Evolutionary conservation across 2,113 vertebrate genomes (phyloP).

Genomic region (Fulmarus glacialis): DNA sequence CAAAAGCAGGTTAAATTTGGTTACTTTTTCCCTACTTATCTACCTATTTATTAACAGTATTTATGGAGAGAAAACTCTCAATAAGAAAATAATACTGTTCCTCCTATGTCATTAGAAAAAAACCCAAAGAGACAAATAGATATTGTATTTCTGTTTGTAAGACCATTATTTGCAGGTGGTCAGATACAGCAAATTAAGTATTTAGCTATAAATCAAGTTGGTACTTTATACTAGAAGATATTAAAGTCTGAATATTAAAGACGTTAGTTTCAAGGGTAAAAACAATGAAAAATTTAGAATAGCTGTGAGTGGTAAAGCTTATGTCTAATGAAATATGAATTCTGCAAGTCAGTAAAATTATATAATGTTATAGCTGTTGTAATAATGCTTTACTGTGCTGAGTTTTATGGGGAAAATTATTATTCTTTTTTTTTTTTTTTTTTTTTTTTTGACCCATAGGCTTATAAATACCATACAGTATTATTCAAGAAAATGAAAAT

Average conservation of each 20-base stretch:
- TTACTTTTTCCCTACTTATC: neutral
- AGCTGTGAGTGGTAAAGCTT: neutral
- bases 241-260: neutral
- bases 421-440: no score
- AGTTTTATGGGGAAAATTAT: neutral
- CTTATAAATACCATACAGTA: neutral
- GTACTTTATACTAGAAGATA: neutral
- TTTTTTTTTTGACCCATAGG: neutral
- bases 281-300: neutral
- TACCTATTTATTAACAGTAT: neutral
- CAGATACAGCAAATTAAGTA: neutral
- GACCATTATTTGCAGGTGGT: neutral
- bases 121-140: neutral
- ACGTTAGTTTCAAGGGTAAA: neutral
- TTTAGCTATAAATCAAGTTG: neutral
- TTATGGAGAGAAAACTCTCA: neutral
- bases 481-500: neutral
- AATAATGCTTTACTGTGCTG: neutral
- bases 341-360: neutral
- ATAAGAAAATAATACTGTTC: neutral
- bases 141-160: neutral
- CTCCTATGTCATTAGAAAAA: neutral
- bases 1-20: neutral
- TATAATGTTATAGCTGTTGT: neutral
- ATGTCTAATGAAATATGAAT: neutral